phyloP scores from a whole-genome alignment of 2,888 invertebrate species.

The Agrotis puta region DNA sequence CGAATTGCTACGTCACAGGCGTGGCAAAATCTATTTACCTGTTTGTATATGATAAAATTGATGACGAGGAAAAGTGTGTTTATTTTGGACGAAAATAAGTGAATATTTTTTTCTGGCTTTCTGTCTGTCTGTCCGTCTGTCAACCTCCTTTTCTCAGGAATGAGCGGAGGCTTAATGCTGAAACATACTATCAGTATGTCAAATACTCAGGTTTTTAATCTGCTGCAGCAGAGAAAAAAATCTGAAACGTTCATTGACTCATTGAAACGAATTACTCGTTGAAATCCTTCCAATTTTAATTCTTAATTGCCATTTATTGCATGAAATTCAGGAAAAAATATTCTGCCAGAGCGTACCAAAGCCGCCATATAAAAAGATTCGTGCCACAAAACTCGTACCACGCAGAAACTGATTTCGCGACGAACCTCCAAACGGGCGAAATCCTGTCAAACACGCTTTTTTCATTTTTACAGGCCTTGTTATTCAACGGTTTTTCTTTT shows the following conservation, averaged over 20 bases:
- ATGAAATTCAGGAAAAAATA: constrained; percentile 7
- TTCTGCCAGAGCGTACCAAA: neutral
- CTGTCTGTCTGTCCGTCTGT: too few relatives aligned
- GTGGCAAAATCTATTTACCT: constrained; percentile 20
- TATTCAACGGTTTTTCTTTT: constrained; percentile 27
- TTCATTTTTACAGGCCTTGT: constrained; percentile 21
- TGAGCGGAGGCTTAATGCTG: too few relatives aligned
- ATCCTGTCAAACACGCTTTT: constrained; percentile 12
- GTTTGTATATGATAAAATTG: neutral
- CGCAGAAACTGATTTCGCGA: constrained; percentile 33
- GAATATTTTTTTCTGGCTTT: neutral
- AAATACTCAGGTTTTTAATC: too few relatives aligned
- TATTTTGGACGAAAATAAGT: neutral
- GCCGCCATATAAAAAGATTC: constrained; percentile 1
- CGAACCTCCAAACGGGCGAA: constrained; percentile 1
- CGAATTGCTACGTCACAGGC: constrained; percentile 33
- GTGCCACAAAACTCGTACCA: constrained; percentile 12
- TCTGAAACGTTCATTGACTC: neutral
- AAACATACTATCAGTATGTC: too few relatives aligned
- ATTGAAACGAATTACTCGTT: neutral
- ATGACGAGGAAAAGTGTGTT: neutral
- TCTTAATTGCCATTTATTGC: neutral
- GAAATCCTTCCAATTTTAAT: neutral
- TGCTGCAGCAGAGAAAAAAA: too few relatives aligned
- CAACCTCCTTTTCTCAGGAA: too few relatives aligned